Evolutionary conservation across 2,113 vertebrate species (phyloP), one percentile per base, ranked within the genome.

Genomic region (Sclerurus mexicanus): DNA sequence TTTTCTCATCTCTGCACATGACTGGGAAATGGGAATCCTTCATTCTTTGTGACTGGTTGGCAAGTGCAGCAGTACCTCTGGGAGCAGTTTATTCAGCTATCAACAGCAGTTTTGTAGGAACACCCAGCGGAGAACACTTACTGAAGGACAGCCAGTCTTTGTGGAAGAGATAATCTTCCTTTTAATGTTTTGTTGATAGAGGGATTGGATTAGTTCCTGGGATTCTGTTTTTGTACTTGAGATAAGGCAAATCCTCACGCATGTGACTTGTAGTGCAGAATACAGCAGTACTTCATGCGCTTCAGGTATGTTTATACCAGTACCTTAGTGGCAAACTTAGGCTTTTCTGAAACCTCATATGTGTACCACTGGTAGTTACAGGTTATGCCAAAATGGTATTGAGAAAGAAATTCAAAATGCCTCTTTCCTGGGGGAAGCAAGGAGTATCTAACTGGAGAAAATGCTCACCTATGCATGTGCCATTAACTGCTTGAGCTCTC

Each of bases 111-210:
- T 81, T 80, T 58, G n/a, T 62, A 44, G n/a, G 30, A 93, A 76
- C 40, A 75, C 7, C 18, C 35, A 69, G 18, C 59, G 59, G 55
- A 69, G 74, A 74, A 59, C 55, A 59, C 20, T 59, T 68, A 12
- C 24, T 94, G 58, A 95, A 96, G 94, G 93, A 87, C 87, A 69
- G 25, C 0, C 3, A 85, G 91, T 73, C 90, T 93, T 94, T 95
- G 71, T 47, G 64, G 58, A 35, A 83, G 85, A 91, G 85, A 87
- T 97, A 89, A 97, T 96, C 94, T 91, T 87, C 58, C 33, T 89
- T 91, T 74, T 85, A 83, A 55, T 52, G 9, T 53, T 39, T 28
- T 85, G 50, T 85, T 59, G 46, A 52, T 21, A 67, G 68, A 85
- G 22, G 78, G 89, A 83, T 96, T 1, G 3, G 89, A 94, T 95